Evolutionary conservation across 2,888 invertebrate genomes (phyloP).

Genomic region (Scaptomyza flava): DNA sequence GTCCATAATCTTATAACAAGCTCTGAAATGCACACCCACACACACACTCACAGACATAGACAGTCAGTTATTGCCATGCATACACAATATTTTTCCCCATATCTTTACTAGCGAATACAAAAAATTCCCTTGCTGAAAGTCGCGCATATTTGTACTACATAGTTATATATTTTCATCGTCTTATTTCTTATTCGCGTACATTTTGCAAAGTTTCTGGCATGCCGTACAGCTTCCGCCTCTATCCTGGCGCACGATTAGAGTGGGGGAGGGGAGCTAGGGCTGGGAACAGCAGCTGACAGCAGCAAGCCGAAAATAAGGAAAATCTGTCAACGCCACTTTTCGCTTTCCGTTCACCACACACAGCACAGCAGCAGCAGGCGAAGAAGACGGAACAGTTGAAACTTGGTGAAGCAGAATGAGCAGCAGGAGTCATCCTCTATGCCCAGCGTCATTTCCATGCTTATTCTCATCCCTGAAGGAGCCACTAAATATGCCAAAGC

Average conservation of each 20-base stretch:
- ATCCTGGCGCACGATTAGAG: too few species aligned
- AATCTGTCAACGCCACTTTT: constrained; percentile 74
- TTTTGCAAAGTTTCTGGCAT: constrained; percentile 46
- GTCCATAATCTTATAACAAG: constrained; percentile 1
- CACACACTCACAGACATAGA: background rate
- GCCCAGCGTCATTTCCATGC: background rate
- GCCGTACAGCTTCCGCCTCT: constrained; percentile 15
- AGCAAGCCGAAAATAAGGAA: constrained; percentile 67
- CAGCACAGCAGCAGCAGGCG: constrained; percentile 1
- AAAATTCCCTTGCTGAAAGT: constrained; percentile 36
- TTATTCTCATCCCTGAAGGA: constrained; percentile 12
- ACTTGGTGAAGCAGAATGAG: background rate
- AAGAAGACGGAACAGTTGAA: background rate
- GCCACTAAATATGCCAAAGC: constrained; percentile 72
- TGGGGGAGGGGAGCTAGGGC: background rate
- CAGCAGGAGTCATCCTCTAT: background rate
- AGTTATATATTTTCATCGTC: constrained; percentile 22
- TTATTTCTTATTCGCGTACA: constrained; percentile 28
- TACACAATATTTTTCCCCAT: constrained; percentile 17
- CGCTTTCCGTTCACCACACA: constrained; percentile 48
- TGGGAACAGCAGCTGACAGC: constrained; percentile 32
- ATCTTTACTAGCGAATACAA: constrained; percentile 23
- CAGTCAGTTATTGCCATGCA: constrained; percentile 18
- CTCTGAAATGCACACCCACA: background rate
- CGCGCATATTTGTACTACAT: constrained; percentile 52